Evolutionary conservation across 2,797 vertebrate species (phyloP), one percentile per base, ranked within the genome.

Genomic region (Taeniopygia guttata): DNA sequence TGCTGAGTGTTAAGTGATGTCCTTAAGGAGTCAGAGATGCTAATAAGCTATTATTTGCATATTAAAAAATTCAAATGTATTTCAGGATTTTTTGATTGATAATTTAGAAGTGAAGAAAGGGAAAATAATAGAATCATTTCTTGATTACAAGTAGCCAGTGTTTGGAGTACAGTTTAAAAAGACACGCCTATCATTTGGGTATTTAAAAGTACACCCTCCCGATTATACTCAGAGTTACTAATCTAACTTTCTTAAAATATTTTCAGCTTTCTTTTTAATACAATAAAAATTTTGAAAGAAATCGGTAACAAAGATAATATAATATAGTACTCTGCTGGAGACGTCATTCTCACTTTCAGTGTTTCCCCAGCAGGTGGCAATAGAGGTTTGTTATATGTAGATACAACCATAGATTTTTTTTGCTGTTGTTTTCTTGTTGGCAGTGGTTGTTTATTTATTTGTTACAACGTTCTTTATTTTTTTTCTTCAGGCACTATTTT

Each of bases 311-410:
- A 64, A 78, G 74, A 45, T 7, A 77, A 62, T 20, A 16, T 12
- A n/a, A 26, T 48, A n/a, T 49, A 38, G 19, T 42, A n/a, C 42
- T 22, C 27, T 54, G 17, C 25, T 66, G 40, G 32, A 90, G 30
- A 51, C 70, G 48, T 75, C 38, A 56, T 46, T 80, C 19, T 74
- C 43, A 20, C 70, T 87, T 94, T 58, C 75, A 56, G 5, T 29
- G 40, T 82, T 95, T 48, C 5, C 26, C 83, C 95, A 56, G 59
- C 48, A 95, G 85, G 38, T 86, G 95, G 93, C 85, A 52, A 46
- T 62, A 93, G 67, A 84, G 40, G 36, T 52, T 84, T 74, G 29
- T 32, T 42, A 62, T 22, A 19, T 13, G 9, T 20, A 70, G 12
- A 5, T 17, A 22, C 4, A 55, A 45, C 32, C 36, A 23, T 4